These are phyloP conservation scores for Steinernema khuongi DNA, from an alignment of 1,140 invertebrate species.

Conservation along the genomic window DNA sequence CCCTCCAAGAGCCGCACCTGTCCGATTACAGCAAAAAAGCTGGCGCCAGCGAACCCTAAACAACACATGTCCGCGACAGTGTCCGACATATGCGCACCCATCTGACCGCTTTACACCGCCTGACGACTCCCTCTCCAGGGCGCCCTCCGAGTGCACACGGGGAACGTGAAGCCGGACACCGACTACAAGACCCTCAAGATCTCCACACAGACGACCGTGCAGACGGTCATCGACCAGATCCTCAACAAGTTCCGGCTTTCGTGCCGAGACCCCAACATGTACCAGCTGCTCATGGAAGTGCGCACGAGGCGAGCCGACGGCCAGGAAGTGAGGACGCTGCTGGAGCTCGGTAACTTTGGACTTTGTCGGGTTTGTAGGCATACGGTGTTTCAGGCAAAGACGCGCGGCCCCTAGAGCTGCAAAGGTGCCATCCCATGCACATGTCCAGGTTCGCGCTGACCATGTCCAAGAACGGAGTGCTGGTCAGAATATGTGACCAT, in stretches of 20 bases:
- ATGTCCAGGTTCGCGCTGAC: constrained; percentile 35
- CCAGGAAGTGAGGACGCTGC: neutral
- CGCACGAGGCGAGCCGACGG: neutral
- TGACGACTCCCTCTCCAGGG: constrained; percentile 22
- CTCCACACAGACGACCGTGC: constrained; percentile 27
- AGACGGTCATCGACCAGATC: constrained; percentile 27
- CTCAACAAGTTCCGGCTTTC: constrained; percentile 33
- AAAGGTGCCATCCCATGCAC: constrained; percentile 29
- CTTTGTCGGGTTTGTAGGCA: constrained; percentile 19
- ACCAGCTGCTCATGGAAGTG: constrained; percentile 35
- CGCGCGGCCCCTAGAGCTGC: constrained; percentile 34
- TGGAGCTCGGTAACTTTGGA: constrained; percentile 3
- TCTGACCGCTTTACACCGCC: neutral
- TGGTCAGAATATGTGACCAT: constrained; percentile 35
- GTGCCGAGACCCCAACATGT: constrained; percentile 33
- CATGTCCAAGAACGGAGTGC: constrained; percentile 29
- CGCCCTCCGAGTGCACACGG: constrained; percentile 31
- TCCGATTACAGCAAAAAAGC: neutral
- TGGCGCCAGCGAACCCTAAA: neutral
- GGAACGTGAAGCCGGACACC: constrained; percentile 27
- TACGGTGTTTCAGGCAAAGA: constrained; percentile 27
- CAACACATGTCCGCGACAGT: neutral
- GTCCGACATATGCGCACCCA: neutral
- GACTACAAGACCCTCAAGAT: constrained; percentile 37
- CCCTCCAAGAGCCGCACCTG: neutral